Evolutionary conservation across 2,797 vertebrate species (phyloP), one percentile per base, ranked within the genome.

Genomic region (Peromyscus attwateri): DNA sequence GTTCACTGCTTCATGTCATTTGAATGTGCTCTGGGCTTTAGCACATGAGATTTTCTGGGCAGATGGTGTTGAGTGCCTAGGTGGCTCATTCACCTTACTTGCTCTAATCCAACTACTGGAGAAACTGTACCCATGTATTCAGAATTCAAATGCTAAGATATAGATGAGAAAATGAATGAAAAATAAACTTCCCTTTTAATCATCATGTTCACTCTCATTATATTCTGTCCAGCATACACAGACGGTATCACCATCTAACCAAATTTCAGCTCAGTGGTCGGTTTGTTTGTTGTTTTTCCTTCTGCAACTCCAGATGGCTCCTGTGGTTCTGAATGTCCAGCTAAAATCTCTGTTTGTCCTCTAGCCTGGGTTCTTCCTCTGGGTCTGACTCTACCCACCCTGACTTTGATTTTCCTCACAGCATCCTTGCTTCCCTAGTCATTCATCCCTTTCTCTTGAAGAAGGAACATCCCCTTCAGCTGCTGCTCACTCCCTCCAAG

Each of bases 351-450:
- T 68, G 4, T 90, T 93, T 92, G 91, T 81, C 52, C 60, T 52
- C 76, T 97, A 89, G 87, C 55, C 73, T 95, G 89, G 88, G 64
- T 92, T 92, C 87, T 76, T 96, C 62, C 79, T 60, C 92, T 83
- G 27, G 27, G 21, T 71, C 92, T 75, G 6, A 75, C 70, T 84
- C 81, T 91, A 66, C 91, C 85, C 91, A 95, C 89, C 88, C 96
- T 94, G 70, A 37, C 91, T 97, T 97, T 96, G 90, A 97, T 87
- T 91, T 96, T 96, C 84, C 93, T 97, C 92, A 93, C 66, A 97
- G 93, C 88, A 89, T 31, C 34, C 70, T 95, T 96, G 90, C 66
- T 95, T 95, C 82, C 68, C 43, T 87, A 68, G 40, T 93, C 71
- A 96, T 93, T 97, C 83, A 93, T 95, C 64, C 85, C 95, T 92